Evolutionary conservation across 2,797 vertebrate species (phyloP), one percentile per base, ranked within the genome.

Genomic region (Chrosomus eos): DNA sequence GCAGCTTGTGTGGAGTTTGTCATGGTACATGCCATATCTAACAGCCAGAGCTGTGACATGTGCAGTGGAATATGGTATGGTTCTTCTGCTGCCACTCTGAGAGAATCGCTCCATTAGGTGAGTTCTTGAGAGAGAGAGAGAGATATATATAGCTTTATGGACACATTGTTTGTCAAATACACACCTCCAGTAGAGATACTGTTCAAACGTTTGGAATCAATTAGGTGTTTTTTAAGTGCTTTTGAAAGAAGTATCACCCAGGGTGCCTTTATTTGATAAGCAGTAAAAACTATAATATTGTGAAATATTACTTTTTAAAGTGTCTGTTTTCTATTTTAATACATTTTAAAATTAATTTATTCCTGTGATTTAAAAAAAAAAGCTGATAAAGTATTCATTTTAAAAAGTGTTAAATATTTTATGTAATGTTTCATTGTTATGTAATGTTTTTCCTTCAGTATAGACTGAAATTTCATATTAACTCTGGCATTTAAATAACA

Each of bases 91-190:
- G 96, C 92, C 94, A 95, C 60, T 94, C 95, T 92, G 95, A 94
- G 83, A 97, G 94, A 96, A 95, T 97, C 83, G 92, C 92, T 88
- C 96, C 96, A 89, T 72, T 96, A 96, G 96, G 96, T 98, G 91
- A 94, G 96, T 48, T 18, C 5, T 48, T 48, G 45, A 48, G 45
- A 18, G 1, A 45, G 1, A 5, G n/a, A n/a, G n/a, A n/a, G n/a
- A n/a, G n/a, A n/a, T 18, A 48, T 18, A 48, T 48, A 48, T 48
- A 48, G 14, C 14, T 48, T 48, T 16, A 48, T 48, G 21, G 53
- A 55, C 53, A n/a, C 53, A 55, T 55, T n/a, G 9, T n/a, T 55
- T 28, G 26, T 28, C 60, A 62, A 62, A 62, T 28, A 62, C 26
- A 62, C 26, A 28, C 60, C 60, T 62, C 58, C 58, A 62, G 14